These are phyloP conservation scores for Chiloscyllium punctatum DNA, from an alignment of 2,797 vertebrate genomes.

Conservation along the genomic window DNA sequence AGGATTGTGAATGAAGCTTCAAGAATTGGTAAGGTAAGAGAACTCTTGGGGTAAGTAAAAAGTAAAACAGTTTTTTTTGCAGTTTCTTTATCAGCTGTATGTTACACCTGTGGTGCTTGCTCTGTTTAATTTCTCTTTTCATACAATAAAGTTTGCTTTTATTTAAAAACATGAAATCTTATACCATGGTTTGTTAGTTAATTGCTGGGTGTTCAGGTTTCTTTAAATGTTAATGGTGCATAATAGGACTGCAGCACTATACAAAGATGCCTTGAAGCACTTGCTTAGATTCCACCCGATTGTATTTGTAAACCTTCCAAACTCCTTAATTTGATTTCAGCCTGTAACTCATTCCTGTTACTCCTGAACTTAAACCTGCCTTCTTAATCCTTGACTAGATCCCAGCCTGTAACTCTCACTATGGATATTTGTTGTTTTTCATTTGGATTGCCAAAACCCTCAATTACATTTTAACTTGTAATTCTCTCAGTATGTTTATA, in stretches of 20 bases:
- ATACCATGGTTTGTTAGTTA: not conserved
- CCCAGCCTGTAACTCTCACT: not conserved
- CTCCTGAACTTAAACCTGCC: too few relatives aligned
- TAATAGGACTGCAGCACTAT: not conserved
- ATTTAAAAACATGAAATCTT: not conserved
- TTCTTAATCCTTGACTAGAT: not conserved
- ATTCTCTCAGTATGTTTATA: not conserved
- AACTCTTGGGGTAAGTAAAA: not conserved
- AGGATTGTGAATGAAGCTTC: too few relatives aligned
- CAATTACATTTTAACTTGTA: not conserved
- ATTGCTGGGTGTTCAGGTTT: not conserved
- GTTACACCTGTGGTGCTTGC: not conserved
- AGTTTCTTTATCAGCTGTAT: not conserved
- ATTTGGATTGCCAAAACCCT: not conserved
- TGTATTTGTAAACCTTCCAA: not conserved
- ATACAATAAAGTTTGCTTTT: too few relatives aligned
- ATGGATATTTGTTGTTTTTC: not conserved
- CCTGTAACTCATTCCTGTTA: not conserved
- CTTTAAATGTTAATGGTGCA: not conserved
- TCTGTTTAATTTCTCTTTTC: too few relatives aligned
- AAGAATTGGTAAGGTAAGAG: too few relatives aligned
- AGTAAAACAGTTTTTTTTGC: not conserved
- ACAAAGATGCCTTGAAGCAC: not conserved
- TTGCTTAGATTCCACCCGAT: not conserved
- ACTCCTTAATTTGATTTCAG: not conserved